phyloP scores from a whole-genome alignment of 2,113 vertebrate genomes.

The Ranitomeya variabilis region DNA sequence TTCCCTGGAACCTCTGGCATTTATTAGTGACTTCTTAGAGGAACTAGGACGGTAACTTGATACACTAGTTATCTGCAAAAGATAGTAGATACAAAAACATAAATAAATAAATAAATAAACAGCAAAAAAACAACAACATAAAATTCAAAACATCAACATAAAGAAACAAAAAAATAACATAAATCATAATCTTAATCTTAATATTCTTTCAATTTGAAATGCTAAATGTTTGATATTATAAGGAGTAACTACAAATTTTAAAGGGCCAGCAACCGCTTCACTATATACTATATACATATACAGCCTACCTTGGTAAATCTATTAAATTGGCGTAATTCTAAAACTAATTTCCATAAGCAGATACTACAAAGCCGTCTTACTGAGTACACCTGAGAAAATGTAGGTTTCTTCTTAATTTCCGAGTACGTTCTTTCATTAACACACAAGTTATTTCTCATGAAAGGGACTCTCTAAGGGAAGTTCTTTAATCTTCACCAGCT shows the following conservation, averaged over 20 bases:
- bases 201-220: background rate
- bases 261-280: background rate
- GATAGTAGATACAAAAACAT: background rate
- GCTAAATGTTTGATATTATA: background rate
- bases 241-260: background rate
- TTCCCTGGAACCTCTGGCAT: background rate
- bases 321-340: background rate
- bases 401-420: background rate
- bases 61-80: background rate
- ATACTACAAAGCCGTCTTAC: background rate
- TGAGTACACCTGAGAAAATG: constrained; percentile 11
- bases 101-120: background rate
- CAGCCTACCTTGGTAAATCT: background rate
- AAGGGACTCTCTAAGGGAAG: constrained; percentile 1
- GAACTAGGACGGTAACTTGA: background rate
- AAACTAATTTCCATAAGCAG: background rate
- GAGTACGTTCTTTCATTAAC: constrained; percentile 29
- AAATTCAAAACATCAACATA: background rate
- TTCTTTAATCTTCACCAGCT: constrained; percentile 36
- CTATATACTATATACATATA: background rate
- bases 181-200: background rate
- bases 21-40: background rate
- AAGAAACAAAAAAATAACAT: too few species aligned
- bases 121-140: background rate
- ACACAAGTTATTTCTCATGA: constrained; percentile 15